Evolutionary conservation across 2,797 vertebrate genomes (phyloP).

Genomic region (Acanthopagrus latus): DNA sequence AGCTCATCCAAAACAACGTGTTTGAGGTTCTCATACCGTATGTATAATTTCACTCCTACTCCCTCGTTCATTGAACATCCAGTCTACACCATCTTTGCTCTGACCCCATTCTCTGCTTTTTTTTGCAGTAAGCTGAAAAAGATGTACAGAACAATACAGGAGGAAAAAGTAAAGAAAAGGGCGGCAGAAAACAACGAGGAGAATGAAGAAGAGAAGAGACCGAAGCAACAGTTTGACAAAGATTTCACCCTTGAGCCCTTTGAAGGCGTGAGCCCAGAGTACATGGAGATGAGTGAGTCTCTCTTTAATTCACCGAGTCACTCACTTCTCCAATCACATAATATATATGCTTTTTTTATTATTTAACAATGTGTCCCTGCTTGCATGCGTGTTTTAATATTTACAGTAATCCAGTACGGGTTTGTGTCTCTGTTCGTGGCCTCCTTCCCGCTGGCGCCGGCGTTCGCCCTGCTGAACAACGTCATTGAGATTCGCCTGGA

Average conservation of each 20-base stretch:
- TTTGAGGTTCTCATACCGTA: constrained; percentile 99
- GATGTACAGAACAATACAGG: constrained; percentile 92
- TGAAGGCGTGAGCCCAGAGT: constrained; percentile 94
- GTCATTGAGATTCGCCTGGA: constrained; percentile 97
- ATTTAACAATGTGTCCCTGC: neutral
- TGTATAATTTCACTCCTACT: constrained; percentile 67
- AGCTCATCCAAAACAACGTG: constrained; percentile 98
- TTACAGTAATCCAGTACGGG: constrained; percentile 95
- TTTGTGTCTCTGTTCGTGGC: constrained; percentile 98
- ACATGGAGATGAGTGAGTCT: constrained; percentile 99
- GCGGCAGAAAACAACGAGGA: constrained; percentile 73
- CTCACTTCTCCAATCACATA: neutral
- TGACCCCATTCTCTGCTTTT: neutral
- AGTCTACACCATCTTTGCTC: neutral
- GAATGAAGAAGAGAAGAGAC: constrained; percentile 76
- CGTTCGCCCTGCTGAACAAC: constrained; percentile 96
- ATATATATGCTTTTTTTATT: neutral
- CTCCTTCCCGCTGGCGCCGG: constrained; percentile 95
- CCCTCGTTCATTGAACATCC: neutral
- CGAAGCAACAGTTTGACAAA: constrained; percentile 91
- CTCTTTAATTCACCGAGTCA: constrained; percentile 4
- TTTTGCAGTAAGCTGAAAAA: constrained; percentile 85
- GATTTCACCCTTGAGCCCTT: constrained; percentile 94
- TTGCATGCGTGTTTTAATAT: constrained; percentile 42
- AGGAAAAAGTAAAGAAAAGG: constrained; percentile 81